Percentiles rank a stretch among this genome's conserved stretches.
phyloP scores from a whole-genome alignment of 2,888 invertebrate species.

The Helobdella robusta region DNA sequence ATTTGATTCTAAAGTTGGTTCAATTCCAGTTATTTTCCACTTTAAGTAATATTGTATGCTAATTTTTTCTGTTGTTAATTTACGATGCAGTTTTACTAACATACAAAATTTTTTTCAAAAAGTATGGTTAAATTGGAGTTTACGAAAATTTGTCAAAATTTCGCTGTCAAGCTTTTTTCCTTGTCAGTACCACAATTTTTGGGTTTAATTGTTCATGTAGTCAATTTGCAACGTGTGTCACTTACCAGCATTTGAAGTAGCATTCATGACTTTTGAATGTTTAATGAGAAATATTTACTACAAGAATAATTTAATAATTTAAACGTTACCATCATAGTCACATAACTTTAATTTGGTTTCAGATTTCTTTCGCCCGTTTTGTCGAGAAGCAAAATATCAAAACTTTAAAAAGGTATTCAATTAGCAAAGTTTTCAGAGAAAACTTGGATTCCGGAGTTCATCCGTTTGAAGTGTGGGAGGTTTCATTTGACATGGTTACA shows the following conservation, averaged over 20 bases:
- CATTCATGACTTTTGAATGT: too few relatives aligned
- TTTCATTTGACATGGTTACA: conserved; percentile 84
- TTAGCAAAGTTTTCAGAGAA: conserved; percentile 77
- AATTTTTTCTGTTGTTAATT: background rate
- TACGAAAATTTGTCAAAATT: too few relatives aligned
- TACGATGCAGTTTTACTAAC: too few relatives aligned
- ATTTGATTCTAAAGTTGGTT: conserved; percentile 63
- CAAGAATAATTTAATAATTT: background rate
- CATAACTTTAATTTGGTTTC: background rate
- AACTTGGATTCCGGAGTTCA: conserved; percentile 64
- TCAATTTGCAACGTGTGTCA: too few relatives aligned
- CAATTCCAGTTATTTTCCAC: background rate
- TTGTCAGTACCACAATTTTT: background rate
- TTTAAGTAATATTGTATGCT: background rate
- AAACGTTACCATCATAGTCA: background rate
- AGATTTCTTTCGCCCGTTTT: conserved; percentile 67
- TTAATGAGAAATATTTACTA: too few relatives aligned
- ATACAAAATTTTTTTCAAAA: too few relatives aligned
- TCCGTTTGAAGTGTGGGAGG: conserved; percentile 78
- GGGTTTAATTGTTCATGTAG: too few relatives aligned
- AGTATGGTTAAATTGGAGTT: too few relatives aligned
- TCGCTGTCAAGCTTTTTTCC: background rate
- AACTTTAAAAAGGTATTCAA: conserved; percentile 70
- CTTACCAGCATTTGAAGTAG: too few relatives aligned
- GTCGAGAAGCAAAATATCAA: conserved; percentile 62